phyloP scores from a whole-genome alignment of 2,113 vertebrate genomes.

The Microtus richardsoni region DNA sequence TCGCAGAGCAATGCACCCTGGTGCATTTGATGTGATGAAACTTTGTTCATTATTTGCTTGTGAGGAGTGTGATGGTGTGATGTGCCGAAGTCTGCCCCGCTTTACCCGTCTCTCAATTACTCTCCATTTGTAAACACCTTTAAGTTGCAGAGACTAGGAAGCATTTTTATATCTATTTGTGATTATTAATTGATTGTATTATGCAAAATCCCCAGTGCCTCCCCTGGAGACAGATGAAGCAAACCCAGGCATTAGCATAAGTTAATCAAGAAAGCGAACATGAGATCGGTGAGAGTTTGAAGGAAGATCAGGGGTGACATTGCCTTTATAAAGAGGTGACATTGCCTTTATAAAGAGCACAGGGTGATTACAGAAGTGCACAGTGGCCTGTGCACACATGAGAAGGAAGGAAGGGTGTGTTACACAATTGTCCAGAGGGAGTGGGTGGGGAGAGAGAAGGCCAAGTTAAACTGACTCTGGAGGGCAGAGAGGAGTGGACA shows the following conservation, averaged over 20 bases:
- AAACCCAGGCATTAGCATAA: slow-evolving; percentile 61
- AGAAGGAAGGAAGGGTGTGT: slow-evolving; percentile 50
- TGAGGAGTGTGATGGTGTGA: not conserved
- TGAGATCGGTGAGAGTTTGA: slow-evolving; percentile 33
- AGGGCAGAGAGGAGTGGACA: slow-evolving; percentile 19
- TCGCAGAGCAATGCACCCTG: not conserved
- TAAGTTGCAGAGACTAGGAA: not conserved
- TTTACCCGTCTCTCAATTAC: slow-evolving; percentile 9
- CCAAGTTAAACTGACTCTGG: not conserved
- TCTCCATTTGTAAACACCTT: slow-evolving; percentile 5
- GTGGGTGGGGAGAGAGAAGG: not conserved
- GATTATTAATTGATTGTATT: slow-evolving; percentile 56
- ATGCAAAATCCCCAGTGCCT: slow-evolving; percentile 50
- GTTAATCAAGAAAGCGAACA: slow-evolving; percentile 68
- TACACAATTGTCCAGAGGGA: slow-evolving; percentile 1
- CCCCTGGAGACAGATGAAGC: slow-evolving; percentile 47
- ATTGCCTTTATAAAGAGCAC: slow-evolving; percentile 55
- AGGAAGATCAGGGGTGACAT: slow-evolving; percentile 75
- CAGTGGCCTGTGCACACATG: slow-evolving; percentile 60
- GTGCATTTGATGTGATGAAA: not conserved
- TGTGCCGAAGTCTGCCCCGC: not conserved
- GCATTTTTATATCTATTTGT: slow-evolving; percentile 44
- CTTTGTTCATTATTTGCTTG: not conserved
- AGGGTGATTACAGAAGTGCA: slow-evolving; percentile 36
- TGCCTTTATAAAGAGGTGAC: slow-evolving; percentile 64